A percentile compares a stretch with the other conserved stretches of the same genome.
phyloP scores from a whole-genome alignment of 2,888 invertebrate genomes.

The Thalpophila matura region DNA sequence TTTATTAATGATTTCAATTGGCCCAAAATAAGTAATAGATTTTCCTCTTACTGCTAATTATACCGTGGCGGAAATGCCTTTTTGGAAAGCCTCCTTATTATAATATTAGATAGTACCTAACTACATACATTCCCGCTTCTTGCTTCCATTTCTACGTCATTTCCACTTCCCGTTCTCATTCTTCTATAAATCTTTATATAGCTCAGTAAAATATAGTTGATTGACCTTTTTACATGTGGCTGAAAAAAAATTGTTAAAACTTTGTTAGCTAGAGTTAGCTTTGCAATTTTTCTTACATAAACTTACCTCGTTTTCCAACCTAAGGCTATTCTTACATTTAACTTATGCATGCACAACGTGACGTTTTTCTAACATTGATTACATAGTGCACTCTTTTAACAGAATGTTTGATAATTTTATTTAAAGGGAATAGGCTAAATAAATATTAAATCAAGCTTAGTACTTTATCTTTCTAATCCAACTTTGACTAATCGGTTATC shows the following conservation, averaged over 20 bases:
- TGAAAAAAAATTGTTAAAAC: too few species aligned
- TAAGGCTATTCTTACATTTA: too few species aligned
- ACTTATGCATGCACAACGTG: too few species aligned
- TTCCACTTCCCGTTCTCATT: not conserved
- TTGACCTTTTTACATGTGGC: too few species aligned
- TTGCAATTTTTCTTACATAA: too few species aligned
- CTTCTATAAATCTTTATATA: not conserved
- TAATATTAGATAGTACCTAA: not conserved
- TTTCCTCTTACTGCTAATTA: not conserved
- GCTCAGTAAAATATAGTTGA: too few species aligned
- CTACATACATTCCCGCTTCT: not conserved
- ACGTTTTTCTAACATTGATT: too few species aligned
- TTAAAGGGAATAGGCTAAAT: not conserved
- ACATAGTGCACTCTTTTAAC: too few species aligned
- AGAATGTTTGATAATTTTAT: too few species aligned
- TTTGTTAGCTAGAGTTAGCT: too few species aligned
- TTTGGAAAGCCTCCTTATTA: not conserved
- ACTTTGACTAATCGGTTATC: slow-evolving; percentile 18
- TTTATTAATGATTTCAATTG: not conserved
- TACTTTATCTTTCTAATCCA: not conserved
- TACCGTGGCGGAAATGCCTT: not conserved
- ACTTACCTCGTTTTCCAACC: too few species aligned
- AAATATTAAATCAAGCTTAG: not conserved
- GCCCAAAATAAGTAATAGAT: not conserved
- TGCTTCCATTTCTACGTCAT: not conserved